Evolutionary conservation across 2,888 invertebrate species (phyloP).

Genomic region (Chironomus tentans): DNA sequence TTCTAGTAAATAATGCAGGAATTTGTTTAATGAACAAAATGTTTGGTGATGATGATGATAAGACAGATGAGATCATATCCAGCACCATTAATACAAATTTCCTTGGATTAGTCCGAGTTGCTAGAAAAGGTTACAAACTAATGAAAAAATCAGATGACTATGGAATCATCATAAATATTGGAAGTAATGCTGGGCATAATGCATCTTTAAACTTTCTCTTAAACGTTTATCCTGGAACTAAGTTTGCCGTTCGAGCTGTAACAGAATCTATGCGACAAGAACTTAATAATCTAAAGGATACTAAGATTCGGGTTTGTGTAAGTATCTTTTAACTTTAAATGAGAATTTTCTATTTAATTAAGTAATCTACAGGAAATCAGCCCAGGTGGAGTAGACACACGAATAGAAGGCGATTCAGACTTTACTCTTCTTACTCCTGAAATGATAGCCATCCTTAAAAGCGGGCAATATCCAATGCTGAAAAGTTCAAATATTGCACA

Average conservation of each 20-base stretch:
- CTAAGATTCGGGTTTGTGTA: neutral
- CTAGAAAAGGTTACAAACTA: slow-evolving; percentile 42
- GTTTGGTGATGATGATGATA: neutral
- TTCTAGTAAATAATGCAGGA: slow-evolving; percentile 52
- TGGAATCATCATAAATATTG: slow-evolving; percentile 43
- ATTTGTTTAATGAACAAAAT: slow-evolving; percentile 29
- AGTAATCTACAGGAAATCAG: slow-evolving; percentile 37
- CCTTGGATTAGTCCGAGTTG: slow-evolving; percentile 41
- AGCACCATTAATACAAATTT: slow-evolving; percentile 41
- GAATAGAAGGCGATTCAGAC: no score
- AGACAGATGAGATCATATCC: slow-evolving; percentile 21
- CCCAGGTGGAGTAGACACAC: no score
- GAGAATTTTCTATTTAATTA: no score
- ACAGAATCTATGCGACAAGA: neutral
- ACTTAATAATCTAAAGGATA: neutral
- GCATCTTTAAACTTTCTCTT: neutral
- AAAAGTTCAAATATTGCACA: slow-evolving; percentile 30
- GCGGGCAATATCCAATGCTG: neutral
- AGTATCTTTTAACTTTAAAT: neutral
- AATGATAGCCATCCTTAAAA: neutral
- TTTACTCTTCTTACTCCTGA: neutral
- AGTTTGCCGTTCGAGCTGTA: slow-evolving; percentile 2
- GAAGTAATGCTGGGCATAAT: slow-evolving; percentile 28
- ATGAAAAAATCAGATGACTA: slow-evolving; percentile 41
- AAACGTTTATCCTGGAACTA: slow-evolving; percentile 3